phyloP scores from a whole-genome alignment of 1,140 invertebrate genomes.

The Drosophila pseudoananassae region DNA sequence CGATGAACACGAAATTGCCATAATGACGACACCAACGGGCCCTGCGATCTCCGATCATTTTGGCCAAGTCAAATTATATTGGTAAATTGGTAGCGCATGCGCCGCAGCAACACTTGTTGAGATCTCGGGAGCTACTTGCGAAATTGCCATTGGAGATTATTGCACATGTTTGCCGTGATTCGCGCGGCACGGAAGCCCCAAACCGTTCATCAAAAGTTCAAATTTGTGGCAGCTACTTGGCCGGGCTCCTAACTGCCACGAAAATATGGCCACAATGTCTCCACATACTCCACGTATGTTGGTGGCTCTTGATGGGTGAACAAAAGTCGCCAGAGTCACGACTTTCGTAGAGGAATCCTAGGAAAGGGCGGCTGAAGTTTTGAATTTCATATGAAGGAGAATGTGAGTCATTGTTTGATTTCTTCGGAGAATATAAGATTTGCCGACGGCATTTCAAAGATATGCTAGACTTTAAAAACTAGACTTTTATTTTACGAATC shows the following conservation, averaged over 20 bases:
- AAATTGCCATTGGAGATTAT: constrained; percentile 40
- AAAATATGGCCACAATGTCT: constrained; percentile 8
- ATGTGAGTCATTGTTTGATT: constrained; percentile 13
- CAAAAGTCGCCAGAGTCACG: constrained; percentile 64
- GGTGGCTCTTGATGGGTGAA: constrained; percentile 27
- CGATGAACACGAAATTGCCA: constrained; percentile 75
- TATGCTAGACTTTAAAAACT: too few relatives aligned
- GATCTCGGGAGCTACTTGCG: constrained; percentile 49
- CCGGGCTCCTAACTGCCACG: background rate
- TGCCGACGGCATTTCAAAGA: constrained; percentile 31
- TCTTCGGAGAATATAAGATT: background rate
- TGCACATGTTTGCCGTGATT: constrained; percentile 59
- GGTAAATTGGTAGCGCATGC: constrained; percentile 45
- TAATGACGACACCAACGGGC: constrained; percentile 61
- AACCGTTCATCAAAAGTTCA: constrained; percentile 64
- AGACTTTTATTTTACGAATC: too few relatives aligned
- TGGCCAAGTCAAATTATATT: constrained; percentile 52
- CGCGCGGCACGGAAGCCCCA: constrained; percentile 55
- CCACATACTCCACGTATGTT: constrained; percentile 14
- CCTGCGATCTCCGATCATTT: constrained; percentile 20
- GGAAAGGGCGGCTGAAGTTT: background rate
- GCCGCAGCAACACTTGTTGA: constrained; percentile 63
- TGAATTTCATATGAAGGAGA: background rate
- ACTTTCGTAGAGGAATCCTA: constrained; percentile 15
- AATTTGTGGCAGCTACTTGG: constrained; percentile 67